Conservation (phyloP, 2,797 vertebrate genomes). For the Pseudomugil tenellus region DNA sequence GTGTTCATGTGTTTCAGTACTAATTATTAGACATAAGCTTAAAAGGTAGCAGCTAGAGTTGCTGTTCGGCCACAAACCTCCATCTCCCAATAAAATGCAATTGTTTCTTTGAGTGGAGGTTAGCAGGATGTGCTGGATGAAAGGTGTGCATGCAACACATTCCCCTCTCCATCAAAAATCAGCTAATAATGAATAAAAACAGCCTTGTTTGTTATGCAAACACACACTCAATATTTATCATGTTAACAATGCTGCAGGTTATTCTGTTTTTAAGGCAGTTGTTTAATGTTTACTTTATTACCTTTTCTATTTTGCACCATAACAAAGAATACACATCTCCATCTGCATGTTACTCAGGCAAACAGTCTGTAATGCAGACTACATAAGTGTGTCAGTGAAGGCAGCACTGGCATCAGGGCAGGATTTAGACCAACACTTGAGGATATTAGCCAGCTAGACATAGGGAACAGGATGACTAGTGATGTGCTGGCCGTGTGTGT, state of each 20-base stretch:
- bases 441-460: constrained; percentile 52
- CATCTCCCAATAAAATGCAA: background rate
- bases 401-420: constrained; percentile 51
- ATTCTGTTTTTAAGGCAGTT: background rate
- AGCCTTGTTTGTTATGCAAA: too few relatives aligned
- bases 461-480: constrained; percentile 34
- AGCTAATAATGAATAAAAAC: too few relatives aligned
- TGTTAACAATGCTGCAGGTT: background rate
- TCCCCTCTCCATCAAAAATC: background rate
- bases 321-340: background rate
- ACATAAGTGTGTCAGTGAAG: constrained; percentile 62
- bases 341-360: constrained; percentile 15
- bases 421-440: constrained; percentile 57
- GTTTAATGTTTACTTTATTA: background rate
- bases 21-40: background rate
- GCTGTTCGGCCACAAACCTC: too few relatives aligned
- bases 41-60: background rate
- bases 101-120: background rate
- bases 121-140: background rate
- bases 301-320: background rate
- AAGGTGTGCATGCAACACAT: background rate
- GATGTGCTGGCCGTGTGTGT: constrained; percentile 27
- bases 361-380: constrained; percentile 35
- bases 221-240: background rate
- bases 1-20: background rate